phyloP scores from a whole-genome alignment of 2,888 invertebrate species.

The Suillia variegata region DNA sequence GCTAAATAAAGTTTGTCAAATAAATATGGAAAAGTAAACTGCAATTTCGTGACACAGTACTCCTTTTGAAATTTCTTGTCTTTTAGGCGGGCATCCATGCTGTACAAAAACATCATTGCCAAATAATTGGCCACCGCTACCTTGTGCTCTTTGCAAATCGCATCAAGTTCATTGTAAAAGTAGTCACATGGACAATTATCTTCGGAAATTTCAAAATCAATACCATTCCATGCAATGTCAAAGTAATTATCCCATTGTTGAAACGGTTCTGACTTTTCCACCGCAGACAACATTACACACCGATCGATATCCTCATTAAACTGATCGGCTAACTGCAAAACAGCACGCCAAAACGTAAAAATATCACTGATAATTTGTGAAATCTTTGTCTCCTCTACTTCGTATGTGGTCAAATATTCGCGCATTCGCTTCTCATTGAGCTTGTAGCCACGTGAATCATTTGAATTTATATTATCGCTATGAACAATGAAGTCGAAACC shows the following conservation, averaged over 20 bases:
- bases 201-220: constrained; percentile 16
- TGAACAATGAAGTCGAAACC: constrained; percentile 52
- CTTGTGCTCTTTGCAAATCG: constrained; percentile 38
- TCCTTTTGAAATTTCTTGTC: constrained; percentile 42
- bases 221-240: constrained; percentile 47
- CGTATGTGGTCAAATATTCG: constrained; percentile 41
- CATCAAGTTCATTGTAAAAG: constrained; percentile 43
- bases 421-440: constrained; percentile 48
- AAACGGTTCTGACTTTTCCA: constrained; percentile 6
- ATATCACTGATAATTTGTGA: constrained; percentile 37
- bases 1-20: constrained; percentile 44
- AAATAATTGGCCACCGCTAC: constrained; percentile 54
- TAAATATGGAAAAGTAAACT: constrained; percentile 32
- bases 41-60: constrained; percentile 36
- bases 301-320: constrained; percentile 33
- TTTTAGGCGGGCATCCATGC: constrained; percentile 45
- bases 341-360: constrained; percentile 46
- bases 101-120: constrained; percentile 47
- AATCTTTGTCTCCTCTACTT: constrained; percentile 36
- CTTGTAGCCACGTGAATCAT: constrained; percentile 43
- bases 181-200: constrained; percentile 37
- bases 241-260: constrained; percentile 42
- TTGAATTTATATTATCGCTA: constrained; percentile 48
- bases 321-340: constrained; percentile 30
- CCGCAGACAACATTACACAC: constrained; percentile 24